Percentiles rank a stretch among this genome's conserved stretches.
phyloP scores from a whole-genome alignment of 2,797 vertebrate species.

The Glyptemys insculpta region DNA sequence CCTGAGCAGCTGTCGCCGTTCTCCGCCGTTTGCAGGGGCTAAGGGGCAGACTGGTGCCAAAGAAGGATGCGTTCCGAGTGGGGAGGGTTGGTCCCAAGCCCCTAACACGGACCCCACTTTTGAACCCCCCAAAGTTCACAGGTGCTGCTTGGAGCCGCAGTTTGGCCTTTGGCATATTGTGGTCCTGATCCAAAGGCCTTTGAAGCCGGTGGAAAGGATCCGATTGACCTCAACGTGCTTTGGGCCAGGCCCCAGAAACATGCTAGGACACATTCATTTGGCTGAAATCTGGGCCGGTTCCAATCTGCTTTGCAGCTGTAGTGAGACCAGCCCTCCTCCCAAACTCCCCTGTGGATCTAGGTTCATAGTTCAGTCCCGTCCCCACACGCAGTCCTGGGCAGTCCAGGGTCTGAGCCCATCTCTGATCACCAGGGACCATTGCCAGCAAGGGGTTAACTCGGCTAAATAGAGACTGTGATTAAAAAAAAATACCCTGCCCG shows the following conservation, averaged over 20 bases:
- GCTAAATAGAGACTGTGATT: not conserved
- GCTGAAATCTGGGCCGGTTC: too few species aligned
- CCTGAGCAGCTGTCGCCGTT: not conserved
- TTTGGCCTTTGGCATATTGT: too few species aligned
- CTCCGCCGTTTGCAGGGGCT: not conserved
- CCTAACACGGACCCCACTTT: not conserved
- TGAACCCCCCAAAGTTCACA: not conserved
- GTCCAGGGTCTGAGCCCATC: not conserved
- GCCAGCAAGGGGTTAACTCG: not conserved
- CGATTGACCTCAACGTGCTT: too few species aligned
- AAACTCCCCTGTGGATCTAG: not conserved
- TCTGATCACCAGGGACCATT: not conserved
- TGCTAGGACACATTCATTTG: too few species aligned
- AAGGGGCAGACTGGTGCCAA: too few species aligned
- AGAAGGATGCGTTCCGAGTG: too few species aligned
- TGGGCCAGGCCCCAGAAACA: too few species aligned
- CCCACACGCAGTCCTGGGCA: not conserved
- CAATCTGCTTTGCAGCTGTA: too few species aligned
- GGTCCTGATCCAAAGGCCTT: too few species aligned
- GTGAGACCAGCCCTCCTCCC: too few species aligned
- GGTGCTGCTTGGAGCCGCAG: not conserved
- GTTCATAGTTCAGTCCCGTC: too few species aligned
- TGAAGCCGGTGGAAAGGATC: too few species aligned
- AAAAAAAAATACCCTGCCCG: not conserved
- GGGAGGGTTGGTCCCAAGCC: not conserved